Evolutionary conservation across 1,140 invertebrate species (phyloP).

Genomic region (Cydia amplana): DNA sequence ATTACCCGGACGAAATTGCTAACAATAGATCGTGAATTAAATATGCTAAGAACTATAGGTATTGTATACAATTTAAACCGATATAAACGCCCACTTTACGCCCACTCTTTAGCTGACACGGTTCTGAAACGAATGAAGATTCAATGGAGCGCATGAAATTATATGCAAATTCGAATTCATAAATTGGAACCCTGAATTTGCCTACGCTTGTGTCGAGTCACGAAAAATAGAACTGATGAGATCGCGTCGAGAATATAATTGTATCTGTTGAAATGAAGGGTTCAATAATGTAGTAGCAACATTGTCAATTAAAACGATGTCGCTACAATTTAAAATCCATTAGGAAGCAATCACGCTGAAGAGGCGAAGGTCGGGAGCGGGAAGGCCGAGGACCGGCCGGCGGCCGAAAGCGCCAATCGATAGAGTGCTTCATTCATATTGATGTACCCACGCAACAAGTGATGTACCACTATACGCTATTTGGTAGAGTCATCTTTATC

Average conservation of each 20-base stretch:
- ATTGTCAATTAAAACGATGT: constrained; percentile 51
- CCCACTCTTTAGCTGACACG: neutral
- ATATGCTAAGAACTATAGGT: neutral
- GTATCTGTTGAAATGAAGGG: neutral
- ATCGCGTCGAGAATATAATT: neutral
- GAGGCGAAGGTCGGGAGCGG: constrained; percentile 51
- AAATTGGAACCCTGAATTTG: constrained; percentile 9
- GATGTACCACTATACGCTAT: neutral
- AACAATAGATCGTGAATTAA: too few relatives aligned
- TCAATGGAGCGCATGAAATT: constrained; percentile 21
- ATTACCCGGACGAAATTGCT: too few relatives aligned
- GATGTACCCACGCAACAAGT: constrained; percentile 38
- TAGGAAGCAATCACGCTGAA: constrained; percentile 56
- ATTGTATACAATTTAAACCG: neutral
- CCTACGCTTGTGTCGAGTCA: neutral
- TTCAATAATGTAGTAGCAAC: constrained; percentile 20
- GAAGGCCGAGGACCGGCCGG: constrained; percentile 6
- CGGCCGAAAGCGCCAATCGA: constrained; percentile 39
- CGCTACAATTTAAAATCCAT: constrained; percentile 67
- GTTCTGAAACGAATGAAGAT: neutral
- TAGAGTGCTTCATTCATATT: constrained; percentile 49
- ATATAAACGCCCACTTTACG: constrained; percentile 1
- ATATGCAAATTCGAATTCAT: constrained; percentile 28
- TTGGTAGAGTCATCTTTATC: neutral
- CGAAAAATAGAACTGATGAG: constrained; percentile 17